Conservation (phyloP, 2,113 vertebrate species). For the Narcine bancroftii region DNA sequence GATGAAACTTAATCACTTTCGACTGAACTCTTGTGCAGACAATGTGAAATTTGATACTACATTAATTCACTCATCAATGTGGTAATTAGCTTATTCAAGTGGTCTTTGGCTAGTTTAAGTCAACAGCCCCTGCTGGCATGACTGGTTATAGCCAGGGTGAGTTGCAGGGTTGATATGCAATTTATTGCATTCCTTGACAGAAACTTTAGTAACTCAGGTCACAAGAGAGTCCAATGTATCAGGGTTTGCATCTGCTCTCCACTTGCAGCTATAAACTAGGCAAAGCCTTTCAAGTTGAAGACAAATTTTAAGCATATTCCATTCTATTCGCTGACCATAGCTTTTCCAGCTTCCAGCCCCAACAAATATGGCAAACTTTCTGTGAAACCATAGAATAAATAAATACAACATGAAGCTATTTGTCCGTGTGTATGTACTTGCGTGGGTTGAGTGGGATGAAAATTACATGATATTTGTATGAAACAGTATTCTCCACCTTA, state of each 20-base stretch:
- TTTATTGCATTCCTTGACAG: slow-evolving; percentile 31
- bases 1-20: slow-evolving; percentile 33
- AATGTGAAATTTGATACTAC: slow-evolving; percentile 33
- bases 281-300: slow-evolving; percentile 19
- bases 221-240: slow-evolving; percentile 26
- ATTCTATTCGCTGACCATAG: slow-evolving; percentile 21
- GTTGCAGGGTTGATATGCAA: slow-evolving; percentile 17
- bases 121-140: slow-evolving; percentile 21
- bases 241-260: slow-evolving; percentile 18
- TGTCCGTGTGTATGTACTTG: not conserved
- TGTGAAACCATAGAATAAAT: slow-evolving; percentile 1
- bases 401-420: not conserved
- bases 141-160: slow-evolving; percentile 17
- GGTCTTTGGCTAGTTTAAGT: slow-evolving; percentile 35
- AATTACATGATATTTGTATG: not conserved
- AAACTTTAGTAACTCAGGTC: slow-evolving; percentile 28
- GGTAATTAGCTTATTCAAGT: slow-evolving; percentile 36
- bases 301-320: slow-evolving; percentile 11
- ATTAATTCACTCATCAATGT: slow-evolving; percentile 34
- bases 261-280: slow-evolving; percentile 30
- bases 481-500: not conserved
- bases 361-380: not conserved
- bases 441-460: not conserved
- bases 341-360: slow-evolving; percentile 23
- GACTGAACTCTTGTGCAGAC: slow-evolving; percentile 7